Percentiles rank a stretch among this genome's conserved stretches.
phyloP scores from a whole-genome alignment of 1,140 invertebrate genomes.

The Listronotus bonariensis region DNA sequence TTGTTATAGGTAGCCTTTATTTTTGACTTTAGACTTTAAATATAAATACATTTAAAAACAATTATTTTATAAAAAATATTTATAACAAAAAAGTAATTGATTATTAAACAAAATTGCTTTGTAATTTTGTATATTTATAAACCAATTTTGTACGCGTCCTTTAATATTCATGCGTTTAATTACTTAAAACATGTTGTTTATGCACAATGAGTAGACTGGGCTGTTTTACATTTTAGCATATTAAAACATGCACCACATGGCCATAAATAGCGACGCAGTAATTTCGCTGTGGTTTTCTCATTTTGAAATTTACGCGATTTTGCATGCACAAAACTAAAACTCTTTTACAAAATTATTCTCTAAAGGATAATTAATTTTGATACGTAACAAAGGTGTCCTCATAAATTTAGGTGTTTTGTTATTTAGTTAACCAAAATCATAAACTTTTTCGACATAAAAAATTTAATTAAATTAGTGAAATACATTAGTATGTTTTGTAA shows the following conservation, averaged over 20 bases:
- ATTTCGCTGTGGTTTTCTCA: conserved; percentile 45
- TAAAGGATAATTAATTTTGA: conserved; percentile 26
- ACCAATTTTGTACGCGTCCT: conserved; percentile 28
- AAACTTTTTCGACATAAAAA: no score
- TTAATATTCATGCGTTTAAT: conserved; percentile 37
- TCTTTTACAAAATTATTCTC: conserved; percentile 31
- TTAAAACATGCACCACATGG: conserved; percentile 45
- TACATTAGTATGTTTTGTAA: no score
- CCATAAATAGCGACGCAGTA: conserved; percentile 36
- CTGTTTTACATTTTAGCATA: conserved; percentile 43
- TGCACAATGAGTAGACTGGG: conserved; percentile 35
- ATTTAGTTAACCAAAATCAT: no score
- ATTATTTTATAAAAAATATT: no score
- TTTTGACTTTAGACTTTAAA: no score
- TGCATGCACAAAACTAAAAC: conserved; percentile 32
- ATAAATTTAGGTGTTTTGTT: conserved; percentile 3
- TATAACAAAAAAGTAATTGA: no score
- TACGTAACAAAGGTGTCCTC: conserved; percentile 2
- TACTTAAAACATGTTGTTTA: conserved; percentile 39
- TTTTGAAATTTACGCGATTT: conserved; percentile 40
- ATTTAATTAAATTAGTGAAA: no score
- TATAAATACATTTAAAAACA: no score
- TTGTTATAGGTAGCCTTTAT: no score
- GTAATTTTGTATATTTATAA: conserved; percentile 14
- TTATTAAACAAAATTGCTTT: no score